These are phyloP conservation scores for Rhinichthys klamathensis DNA, from an alignment of 2,113 vertebrate species.

Conservation along the genomic window DNA sequence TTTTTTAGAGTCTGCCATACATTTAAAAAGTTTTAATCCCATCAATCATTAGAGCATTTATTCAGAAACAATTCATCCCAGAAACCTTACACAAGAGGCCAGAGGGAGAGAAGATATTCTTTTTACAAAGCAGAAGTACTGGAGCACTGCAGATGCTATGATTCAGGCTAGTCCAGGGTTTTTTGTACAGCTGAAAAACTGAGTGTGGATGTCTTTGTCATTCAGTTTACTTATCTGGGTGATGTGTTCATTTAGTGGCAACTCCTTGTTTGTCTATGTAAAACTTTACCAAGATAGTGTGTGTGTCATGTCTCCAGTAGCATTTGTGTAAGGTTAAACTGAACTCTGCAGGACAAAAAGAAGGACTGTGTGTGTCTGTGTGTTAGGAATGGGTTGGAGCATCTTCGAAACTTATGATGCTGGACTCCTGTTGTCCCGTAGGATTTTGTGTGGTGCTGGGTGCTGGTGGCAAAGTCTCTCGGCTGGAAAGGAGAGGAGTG, in stretches of 20 bases:
- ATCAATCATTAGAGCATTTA: conserved; percentile 48
- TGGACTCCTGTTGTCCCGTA: conserved; percentile 79
- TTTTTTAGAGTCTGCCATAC: not conserved
- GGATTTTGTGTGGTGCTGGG: conserved; percentile 68
- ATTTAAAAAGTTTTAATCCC: conserved; percentile 33
- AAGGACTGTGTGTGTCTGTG: conserved; percentile 9
- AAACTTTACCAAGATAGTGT: not conserved
- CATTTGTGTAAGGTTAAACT: conserved; percentile 18
- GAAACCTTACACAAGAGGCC: conserved; percentile 18
- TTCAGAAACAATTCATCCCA: conserved; percentile 34
- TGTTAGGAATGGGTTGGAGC: conserved; percentile 84
- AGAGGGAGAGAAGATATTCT: conserved; percentile 11
- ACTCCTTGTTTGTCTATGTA: conserved; percentile 7
- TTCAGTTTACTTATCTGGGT: conserved; percentile 45
- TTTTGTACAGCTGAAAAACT: conserved; percentile 32
- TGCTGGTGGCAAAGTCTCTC: conserved; percentile 61
- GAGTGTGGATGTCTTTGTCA: conserved; percentile 30
- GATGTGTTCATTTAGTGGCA: conserved; percentile 34
- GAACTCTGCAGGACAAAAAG: conserved; percentile 19
- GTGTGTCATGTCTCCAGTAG: conserved; percentile 28
- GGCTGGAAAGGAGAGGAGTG: conserved; percentile 71
- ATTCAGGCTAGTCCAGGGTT: conserved; percentile 15
- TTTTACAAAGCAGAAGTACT: conserved; percentile 44
- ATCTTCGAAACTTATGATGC: conserved; percentile 92
- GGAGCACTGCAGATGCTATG: conserved; percentile 32